Percentiles rank a stretch among this genome's conserved stretches.
Evolutionary conservation across 2,113 vertebrate species (phyloP).

Genomic region (Taxidea taxus): DNA sequence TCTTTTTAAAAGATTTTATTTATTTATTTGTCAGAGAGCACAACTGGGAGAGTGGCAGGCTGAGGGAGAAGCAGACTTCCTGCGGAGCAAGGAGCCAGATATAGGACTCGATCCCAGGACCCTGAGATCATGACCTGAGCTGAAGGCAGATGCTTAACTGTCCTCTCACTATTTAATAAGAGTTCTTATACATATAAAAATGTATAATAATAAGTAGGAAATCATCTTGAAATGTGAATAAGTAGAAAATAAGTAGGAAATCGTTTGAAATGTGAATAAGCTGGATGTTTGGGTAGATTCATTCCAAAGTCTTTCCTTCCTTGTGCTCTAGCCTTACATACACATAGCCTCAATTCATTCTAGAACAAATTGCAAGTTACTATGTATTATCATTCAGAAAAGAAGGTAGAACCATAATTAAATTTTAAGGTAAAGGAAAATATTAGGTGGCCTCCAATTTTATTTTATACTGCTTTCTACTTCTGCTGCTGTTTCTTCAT

Average conservation of each 20-base stretch:
- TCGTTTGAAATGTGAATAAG: neutral
- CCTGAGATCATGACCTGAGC: neutral
- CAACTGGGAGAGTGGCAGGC: too few species aligned
- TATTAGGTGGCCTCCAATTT: neutral
- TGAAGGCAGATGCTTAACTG: neutral
- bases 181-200: neutral
- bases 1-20: neutral
- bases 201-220: neutral
- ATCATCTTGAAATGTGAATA: neutral
- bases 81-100: neutral
- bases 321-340: neutral
- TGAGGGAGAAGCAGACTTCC: neutral
- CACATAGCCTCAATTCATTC: neutral
- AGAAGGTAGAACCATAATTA: neutral
- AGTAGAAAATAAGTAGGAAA: neutral
- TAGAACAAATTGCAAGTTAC: neutral
- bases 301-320: neutral
- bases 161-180: neutral
- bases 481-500: neutral
- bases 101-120: neutral
- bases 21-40: neutral
- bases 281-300: neutral
- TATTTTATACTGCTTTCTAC: neutral
- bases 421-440: conserved; percentile 16
- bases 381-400: neutral